Evolutionary conservation across 2,797 vertebrate species (phyloP), one percentile per base, ranked within the genome.

Genomic region (Coluber constrictor): DNA sequence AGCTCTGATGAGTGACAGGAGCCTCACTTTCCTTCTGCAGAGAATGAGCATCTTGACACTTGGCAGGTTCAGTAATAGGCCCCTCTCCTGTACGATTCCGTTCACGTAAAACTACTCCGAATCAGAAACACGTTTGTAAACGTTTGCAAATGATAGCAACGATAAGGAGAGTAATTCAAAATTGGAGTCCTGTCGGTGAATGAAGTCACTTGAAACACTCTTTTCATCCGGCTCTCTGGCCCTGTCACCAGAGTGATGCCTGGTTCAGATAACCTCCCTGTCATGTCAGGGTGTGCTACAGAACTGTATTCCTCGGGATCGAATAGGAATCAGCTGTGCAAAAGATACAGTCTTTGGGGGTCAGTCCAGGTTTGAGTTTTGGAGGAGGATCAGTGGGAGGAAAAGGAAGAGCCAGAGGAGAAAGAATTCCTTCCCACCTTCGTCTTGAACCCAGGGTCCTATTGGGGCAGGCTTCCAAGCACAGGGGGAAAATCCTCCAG

Each of bases 61-160:
- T 10, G 51, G 51, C 51, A 23, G 32, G 16, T 74, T 56, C 18
- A 29, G 5, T 11, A 3, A 74, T 2, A 57, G 86, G 54, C 37
- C 4, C 18, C 18, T n/a, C 16, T 18, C 88, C 18, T 0, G 20
- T 3, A n/a, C 4, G 5, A 5, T 4, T 56, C 25, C 83, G 29
- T 63, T 63, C 29, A 32, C 2, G 2, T 63, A 27, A 32, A 91
- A 32, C 13, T 15, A 32, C 13, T 15, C 10, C 20, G 54, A 9
- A 15, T 74, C 6, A 0, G 12, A 20, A 59, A 59, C 20, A 59
- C 5, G 1, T 37, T n/a, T 37, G 15, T 18, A 87, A 47, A 86
- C 7, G 0, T 60, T 88, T 89, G 0, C 8, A 11, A 20, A 79
- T 10, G 3, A 27, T 55, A 87, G 32, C 10, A 2, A 47, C 2